Evolutionary conservation across 92 coral and sea anemone genomes (phyloP), one percentile per base, ranked within the genome.

Genomic region (Pocillopora grandis): DNA sequence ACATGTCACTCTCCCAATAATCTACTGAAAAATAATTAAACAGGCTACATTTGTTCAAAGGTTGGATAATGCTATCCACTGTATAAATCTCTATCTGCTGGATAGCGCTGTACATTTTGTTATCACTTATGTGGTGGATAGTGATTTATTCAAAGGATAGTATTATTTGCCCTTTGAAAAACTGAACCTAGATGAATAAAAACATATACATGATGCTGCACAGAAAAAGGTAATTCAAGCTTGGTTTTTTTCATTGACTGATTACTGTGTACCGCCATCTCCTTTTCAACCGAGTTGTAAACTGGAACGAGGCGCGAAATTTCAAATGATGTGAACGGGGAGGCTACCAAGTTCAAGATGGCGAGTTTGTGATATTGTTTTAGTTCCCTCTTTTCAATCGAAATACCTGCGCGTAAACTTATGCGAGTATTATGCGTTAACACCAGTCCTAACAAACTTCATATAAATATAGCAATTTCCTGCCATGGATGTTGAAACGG

Each of bases 401-500:
- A 35, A 70, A 70, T 70, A 70, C 57, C 57, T 36, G 57, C 58
- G 6, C 75, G 75, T 8, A 15, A 69, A 18, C 5, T 36, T 27
- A 70, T 35, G 75, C 52, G 19, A 70, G 42, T 68, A 68, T 27
- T 35, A 68, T 19, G 75, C 75, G 73, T 68, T 10, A 19, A 68
- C 18, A 31, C 13, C 33, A 27, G 4, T 20, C 21, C 42, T 9
- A 14, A 36, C 11, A 52, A 14, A 52, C 23, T 17, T 10, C 36
- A 15, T 16, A 10, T 61, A 60, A 18, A 76, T 14, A 17, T 76
- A 57, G 35, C 65, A 2, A 10, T 31, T 76, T 66, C 8, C 8
- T 74, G 60, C 42, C 15, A 79, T 79, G 83, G 83, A 79, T 65
- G 83, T 79, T 55, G 83, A 79, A 23, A 79, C 83, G 3, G 83